Evolutionary conservation across 2,888 invertebrate genomes (phyloP).

Genomic region (Drosophila setosimentum): DNA sequence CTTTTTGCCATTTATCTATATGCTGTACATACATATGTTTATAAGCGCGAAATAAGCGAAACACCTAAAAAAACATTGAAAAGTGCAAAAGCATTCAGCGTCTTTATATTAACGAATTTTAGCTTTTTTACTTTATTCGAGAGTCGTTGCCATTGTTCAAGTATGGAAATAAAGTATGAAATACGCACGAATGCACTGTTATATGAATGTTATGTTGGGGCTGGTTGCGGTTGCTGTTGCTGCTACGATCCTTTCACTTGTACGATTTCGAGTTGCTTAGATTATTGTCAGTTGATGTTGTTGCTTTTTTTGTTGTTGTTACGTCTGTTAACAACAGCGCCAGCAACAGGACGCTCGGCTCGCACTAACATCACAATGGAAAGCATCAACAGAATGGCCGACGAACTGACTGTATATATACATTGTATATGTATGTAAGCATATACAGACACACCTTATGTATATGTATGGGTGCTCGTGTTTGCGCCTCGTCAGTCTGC

Average conservation of each 20-base stretch:
- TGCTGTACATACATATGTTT: neutral
- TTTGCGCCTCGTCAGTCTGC: conserved; percentile 67
- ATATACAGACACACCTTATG: conserved; percentile 14
- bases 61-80: neutral
- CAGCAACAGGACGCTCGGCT: conserved; percentile 71
- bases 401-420: conserved; percentile 63
- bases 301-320: conserved; percentile 39
- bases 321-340: conserved; percentile 34
- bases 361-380: conserved; percentile 31
- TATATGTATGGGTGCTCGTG: conserved; percentile 61
- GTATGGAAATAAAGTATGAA: neutral
- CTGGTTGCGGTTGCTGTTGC: neutral
- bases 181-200: neutral
- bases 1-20: neutral
- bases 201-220: neutral
- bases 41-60: neutral
- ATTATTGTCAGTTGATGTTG: conserved; percentile 35
- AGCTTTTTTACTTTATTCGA: neutral
- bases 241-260: conserved; percentile 31
- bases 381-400: conserved; percentile 69
- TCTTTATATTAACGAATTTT: neutral
- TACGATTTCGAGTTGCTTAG: neutral
- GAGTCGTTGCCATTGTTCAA: neutral
- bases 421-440: conserved; percentile 1
- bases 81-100: neutral